Base-by-base conservation (phyloP, 2,888 invertebrate species). In the Clanis bilineata region DNA sequence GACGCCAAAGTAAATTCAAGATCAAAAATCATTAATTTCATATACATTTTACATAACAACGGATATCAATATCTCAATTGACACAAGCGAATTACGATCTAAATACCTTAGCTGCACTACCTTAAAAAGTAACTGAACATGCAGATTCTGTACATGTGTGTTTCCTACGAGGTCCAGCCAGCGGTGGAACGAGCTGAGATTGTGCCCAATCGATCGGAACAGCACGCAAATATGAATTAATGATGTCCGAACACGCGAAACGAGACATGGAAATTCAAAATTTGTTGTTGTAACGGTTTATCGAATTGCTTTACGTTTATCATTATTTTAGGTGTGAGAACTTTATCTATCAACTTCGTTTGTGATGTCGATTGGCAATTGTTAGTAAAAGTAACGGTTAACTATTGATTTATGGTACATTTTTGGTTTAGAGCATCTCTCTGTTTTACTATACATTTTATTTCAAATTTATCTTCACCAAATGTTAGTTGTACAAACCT, bases 121-220 rank as follows among this genome's bases (percentile, higher is more conserved):
- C 77, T 77, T 76, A 73, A 76, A 71, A 72, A 74, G 68, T 73
- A 73, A 75, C 70, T 69, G 70, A 67, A 72, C 73, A 81, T 81
- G 80, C 75, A 78, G 78, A 83, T 80, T 62, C 62, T 63, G 25
- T 60, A 57, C 63, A 69, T 66, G 73, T 71, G 72, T 66, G 72
- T 67, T 77, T 76, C 73, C 69, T 70, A 67, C 62, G 68, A 79
- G 76, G 66, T 72, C 65, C 73, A 76, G 76, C 76, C 63, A 69
- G 73, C 76, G 72, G 69, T 70, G 69, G 28, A 28, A 32, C 32
- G 28, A 51, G 51, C 18, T 18, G 51, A 51, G 51, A 32, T 51
- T 64, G 74, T 74, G 59, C 61, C 74, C 75, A 79, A 86, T 88
- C 82, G 73, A 56, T 67, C 75, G 76, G 79, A 86, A 86, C 85